Percentiles rank a stretch among this genome's conserved stretches.
These are phyloP conservation scores for Axea sp. DNA, from an alignment of 2,888 invertebrate genomes.

Conservation along the genomic window DNA sequence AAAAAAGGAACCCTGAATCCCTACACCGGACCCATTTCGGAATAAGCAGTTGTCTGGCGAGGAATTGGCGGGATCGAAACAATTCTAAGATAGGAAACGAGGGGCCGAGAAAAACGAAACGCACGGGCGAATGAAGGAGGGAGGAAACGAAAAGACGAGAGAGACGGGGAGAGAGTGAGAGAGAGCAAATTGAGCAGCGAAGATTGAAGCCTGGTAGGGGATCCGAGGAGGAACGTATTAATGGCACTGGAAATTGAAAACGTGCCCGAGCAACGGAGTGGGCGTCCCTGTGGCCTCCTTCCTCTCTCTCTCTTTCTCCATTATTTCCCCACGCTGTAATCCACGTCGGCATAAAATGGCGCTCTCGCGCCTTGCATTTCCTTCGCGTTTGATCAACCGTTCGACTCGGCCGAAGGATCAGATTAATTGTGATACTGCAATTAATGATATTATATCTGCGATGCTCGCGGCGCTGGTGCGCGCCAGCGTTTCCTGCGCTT, in stretches of 20 bases:
- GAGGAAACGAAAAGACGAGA: conserved; percentile 14
- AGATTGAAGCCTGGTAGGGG: conserved; percentile 71
- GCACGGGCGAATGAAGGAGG: conserved; percentile 6
- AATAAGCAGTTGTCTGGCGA: conserved; percentile 42
- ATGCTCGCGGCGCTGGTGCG: too few species aligned
- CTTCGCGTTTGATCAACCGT: conserved; percentile 23
- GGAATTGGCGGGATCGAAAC: conserved; percentile 55
- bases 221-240: conserved; percentile 72
- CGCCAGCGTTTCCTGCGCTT: too few species aligned
- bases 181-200: conserved; percentile 62
- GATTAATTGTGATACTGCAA: conserved; percentile 20
- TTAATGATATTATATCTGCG: conserved; percentile 25
- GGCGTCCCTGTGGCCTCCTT: conserved; percentile 66
- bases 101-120: conserved; percentile 32
- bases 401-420: not conserved
- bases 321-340: conserved; percentile 69
- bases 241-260: conserved; percentile 78
- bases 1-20: too few species aligned
- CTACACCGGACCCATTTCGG: conserved; percentile 22
- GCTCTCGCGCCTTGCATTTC: conserved; percentile 49
- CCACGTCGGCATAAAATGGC: conserved; percentile 69
- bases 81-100: conserved; percentile 42
- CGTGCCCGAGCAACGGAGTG: conserved; percentile 71
- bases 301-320: conserved; percentile 57
- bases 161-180: conserved; percentile 28